A percentile compares a stretch with the other conserved stretches of the same genome.
These are phyloP conservation scores for Rhinogobio ventralis DNA, from an alignment of 2,797 vertebrate genomes.

Conservation along the genomic window DNA sequence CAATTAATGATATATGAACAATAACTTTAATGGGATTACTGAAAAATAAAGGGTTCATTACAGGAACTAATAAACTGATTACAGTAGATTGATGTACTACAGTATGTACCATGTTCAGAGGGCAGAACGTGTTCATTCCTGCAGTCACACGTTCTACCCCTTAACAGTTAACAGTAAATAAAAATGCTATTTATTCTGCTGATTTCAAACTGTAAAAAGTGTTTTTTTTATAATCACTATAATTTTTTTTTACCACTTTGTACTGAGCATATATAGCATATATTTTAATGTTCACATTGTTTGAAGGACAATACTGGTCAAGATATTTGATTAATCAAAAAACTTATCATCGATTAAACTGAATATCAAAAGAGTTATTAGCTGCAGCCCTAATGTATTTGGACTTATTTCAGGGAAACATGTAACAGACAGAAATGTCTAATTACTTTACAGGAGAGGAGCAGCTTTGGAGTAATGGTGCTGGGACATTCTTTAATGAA, in stretches of 20 bases:
- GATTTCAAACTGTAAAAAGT: not conserved
- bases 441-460: constrained; percentile 40
- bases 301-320: not conserved
- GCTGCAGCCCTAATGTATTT: not conserved
- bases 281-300: not conserved
- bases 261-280: not conserved
- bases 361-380: not conserved
- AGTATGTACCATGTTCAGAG: not conserved
- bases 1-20: constrained; percentile 32
- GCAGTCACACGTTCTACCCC: not conserved
- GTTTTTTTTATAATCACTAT: too few species aligned
- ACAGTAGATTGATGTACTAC: constrained; percentile 10
- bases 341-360: not conserved
- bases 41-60: constrained; percentile 17
- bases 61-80: constrained; percentile 10
- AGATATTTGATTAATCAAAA: not conserved
- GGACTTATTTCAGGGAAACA: not conserved
- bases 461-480: constrained; percentile 42
- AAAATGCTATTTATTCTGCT: not conserved
- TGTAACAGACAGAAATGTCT: constrained; percentile 7
- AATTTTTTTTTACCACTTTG: not conserved
- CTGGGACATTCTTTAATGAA: constrained; percentile 24
- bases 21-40: constrained; percentile 16
- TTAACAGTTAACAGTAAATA: not conserved
- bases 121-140: not conserved